Evolutionary conservation across 1,140 invertebrate genomes (phyloP), one percentile per base, ranked within the genome.

Genomic region (Cherax quadricarinatus): DNA sequence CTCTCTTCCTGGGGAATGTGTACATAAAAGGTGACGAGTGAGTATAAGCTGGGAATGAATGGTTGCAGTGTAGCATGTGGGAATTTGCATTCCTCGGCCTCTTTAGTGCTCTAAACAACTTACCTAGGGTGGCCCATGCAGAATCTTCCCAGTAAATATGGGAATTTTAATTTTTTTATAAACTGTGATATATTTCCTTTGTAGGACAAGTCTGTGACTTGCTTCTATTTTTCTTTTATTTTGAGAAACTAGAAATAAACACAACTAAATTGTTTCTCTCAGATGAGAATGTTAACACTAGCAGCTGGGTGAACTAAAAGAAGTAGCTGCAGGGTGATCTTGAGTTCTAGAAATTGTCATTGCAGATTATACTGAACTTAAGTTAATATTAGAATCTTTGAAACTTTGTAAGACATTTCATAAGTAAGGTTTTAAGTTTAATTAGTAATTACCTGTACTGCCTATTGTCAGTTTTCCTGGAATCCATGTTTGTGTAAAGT

Each of bases 141-240:
- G 70, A 75, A 75, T 75, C 70, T 75, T 75, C 70, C 70, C 70
- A 21, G 5, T 3, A 30, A 75, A 75, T 75, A 30, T 30, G 70
- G 70, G 70, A 75, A 30, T 75, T 9, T 30, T 30, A 6, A 75
- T 30, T 30, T 66, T 66, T 66, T 5, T 75, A 75, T 75, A 30
- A 75, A 75, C 70, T 75, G 70, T 75, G 70, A 75, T 75, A 75
- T 7, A 30, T 75, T 75, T 75, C 21, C 24, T 75, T n/a, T 21
- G 30, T 10, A 21, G 21, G 30, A n/a, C 24, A 75, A 10, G 24
- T 30, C 24, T 30, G 16, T 75, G 21, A 30, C 53, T 75, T 6
- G 24, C 70, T 30, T 75, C 24, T 75, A n/a, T 30, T 10, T 5
- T 41, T 41, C 30, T 41, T 41, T 41, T 41, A 30, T 30, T 21